These are phyloP conservation scores for Scylla paramamosain DNA, from an alignment of 1,140 invertebrate genomes.

Conservation along the genomic window DNA sequence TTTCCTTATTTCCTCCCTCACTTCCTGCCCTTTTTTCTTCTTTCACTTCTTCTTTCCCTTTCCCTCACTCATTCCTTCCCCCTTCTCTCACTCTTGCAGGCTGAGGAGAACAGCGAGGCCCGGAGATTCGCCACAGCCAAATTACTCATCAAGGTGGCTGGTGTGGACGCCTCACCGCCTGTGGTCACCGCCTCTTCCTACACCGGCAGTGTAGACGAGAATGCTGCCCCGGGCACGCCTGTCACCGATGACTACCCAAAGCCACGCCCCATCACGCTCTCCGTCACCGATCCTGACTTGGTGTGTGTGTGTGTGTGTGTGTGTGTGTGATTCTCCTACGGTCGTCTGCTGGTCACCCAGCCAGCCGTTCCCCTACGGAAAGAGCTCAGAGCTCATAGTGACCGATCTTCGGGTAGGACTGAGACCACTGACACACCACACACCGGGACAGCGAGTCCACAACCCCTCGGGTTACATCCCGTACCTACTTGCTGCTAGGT, in stretches of 20 bases:
- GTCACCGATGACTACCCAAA: constrained; percentile 83
- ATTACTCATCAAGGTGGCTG: constrained; percentile 89
- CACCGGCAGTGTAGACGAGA: constrained; percentile 91
- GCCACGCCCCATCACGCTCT: constrained; percentile 85
- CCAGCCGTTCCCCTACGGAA: no score
- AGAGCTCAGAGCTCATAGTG: no score
- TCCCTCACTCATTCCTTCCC: background rate
- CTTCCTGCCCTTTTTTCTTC: no score
- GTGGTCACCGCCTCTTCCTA: constrained; percentile 86
- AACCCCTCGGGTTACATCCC: no score
- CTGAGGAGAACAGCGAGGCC: constrained; percentile 89
- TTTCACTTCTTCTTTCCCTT: no score
- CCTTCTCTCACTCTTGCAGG: constrained; percentile 81
- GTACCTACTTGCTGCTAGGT: no score
- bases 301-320: constrained; percentile 81
- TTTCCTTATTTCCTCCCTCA: no score
- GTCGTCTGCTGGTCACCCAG: no score
- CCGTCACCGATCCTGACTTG: constrained; percentile 90
- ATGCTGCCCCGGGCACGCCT: constrained; percentile 90
- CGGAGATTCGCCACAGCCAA: constrained; percentile 90
- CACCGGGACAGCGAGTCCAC: no score
- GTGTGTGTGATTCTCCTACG: no score
- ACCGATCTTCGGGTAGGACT: no score
- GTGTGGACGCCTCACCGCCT: constrained; percentile 92
- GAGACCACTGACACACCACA: no score